phyloP scores from a whole-genome alignment of 2,113 vertebrate species.

The Mastomys natalensis region DNA sequence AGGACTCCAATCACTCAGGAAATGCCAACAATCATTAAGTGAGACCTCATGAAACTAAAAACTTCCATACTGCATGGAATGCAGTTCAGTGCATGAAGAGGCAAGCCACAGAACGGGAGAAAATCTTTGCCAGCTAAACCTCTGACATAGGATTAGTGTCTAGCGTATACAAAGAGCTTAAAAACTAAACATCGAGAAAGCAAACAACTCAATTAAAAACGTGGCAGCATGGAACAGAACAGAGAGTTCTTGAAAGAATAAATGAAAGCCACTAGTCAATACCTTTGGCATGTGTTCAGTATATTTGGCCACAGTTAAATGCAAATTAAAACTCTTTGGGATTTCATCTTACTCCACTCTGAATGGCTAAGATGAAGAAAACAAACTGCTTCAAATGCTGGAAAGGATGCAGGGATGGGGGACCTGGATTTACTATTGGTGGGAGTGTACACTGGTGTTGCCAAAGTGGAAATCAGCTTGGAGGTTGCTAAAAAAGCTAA shows the following conservation, averaged over 20 bases:
- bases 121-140: not conserved
- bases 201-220: not conserved
- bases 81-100: not conserved
- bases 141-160: not conserved
- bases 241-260: not conserved
- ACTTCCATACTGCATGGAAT: not conserved
- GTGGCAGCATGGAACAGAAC: not conserved
- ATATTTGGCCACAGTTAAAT: not conserved
- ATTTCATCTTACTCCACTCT: not conserved
- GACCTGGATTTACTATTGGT: not conserved
- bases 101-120: not conserved
- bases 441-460: too few relatives aligned
- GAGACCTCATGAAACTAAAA: not conserved
- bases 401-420: too few relatives aligned
- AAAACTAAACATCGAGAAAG: not conserved
- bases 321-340: not conserved
- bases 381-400: not conserved
- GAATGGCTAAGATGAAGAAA: not conserved
- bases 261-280: not conserved
- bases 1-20: not conserved
- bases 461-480: not conserved
- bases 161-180: not conserved
- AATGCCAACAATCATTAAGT: not conserved
- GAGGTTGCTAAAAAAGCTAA: not conserved
- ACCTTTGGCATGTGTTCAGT: too few relatives aligned